Conservation (phyloP, 1,140 invertebrate genomes). For the Cotesia vestalis region DNA sequence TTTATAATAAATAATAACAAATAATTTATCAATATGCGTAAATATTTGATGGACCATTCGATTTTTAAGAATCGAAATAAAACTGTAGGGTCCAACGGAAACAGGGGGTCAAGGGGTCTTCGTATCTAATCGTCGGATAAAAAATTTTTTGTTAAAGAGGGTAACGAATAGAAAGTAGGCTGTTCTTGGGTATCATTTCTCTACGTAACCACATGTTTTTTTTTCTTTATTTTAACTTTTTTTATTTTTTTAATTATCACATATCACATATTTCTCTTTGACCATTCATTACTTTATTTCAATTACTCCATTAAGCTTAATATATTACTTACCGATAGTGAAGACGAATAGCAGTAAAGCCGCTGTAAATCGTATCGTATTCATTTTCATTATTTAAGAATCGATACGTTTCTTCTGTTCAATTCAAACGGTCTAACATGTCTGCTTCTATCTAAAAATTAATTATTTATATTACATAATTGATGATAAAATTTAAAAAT, state of each 20-base stretch:
- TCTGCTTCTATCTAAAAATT: constrained; percentile 15
- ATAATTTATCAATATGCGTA: background rate
- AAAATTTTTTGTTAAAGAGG: constrained; percentile 48
- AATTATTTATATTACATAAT: background rate
- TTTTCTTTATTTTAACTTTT: background rate
- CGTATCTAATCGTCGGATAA: constrained; percentile 58
- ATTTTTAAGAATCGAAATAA: constrained; percentile 22
- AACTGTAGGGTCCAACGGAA: constrained; percentile 47
- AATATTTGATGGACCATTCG: constrained; percentile 16
- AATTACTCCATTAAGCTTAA: background rate
- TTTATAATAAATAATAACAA: constrained; percentile 27
- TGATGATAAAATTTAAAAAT: background rate
- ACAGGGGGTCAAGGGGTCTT: constrained; percentile 55
- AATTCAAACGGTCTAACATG: constrained; percentile 36
- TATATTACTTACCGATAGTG: constrained; percentile 7
- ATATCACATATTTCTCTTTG: background rate
- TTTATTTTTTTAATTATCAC: background rate
- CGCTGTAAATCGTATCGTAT: constrained; percentile 38
- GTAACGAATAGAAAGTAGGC: constrained; percentile 53
- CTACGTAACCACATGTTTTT: constrained; percentile 6
- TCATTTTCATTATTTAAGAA: constrained; percentile 16
- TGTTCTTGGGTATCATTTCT: constrained; percentile 45
- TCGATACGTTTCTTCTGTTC: background rate
- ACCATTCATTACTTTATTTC: background rate
- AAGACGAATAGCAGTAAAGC: background rate